Conservation (phyloP, 2,113 vertebrate species). For the Mixornis gularis region DNA sequence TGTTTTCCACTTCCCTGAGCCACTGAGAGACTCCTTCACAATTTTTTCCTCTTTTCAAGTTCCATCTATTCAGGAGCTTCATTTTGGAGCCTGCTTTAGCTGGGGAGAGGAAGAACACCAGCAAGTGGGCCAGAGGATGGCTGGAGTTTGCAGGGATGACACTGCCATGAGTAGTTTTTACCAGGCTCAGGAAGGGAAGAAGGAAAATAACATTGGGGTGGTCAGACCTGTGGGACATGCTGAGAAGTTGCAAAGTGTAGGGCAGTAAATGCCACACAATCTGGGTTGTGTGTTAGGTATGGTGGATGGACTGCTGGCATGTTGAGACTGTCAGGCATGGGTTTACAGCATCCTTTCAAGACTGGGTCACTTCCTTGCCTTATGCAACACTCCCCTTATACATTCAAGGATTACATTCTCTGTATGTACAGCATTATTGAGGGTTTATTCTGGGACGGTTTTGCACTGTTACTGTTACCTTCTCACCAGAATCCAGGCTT, state of each 20-base stretch:
- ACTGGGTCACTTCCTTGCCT: background rate
- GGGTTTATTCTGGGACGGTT: background rate
- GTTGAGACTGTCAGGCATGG: background rate
- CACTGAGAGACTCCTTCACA: too few relatives aligned
- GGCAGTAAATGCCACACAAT: accelerated
- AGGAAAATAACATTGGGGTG: background rate
- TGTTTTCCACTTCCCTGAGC: accelerated
- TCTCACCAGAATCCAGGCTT: background rate
- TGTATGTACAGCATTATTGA: background rate
- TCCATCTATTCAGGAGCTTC: background rate
- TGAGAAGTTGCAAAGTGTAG: background rate
- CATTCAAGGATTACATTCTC: background rate
- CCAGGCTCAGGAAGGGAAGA: background rate
- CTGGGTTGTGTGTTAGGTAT: background rate
- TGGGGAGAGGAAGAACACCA: background rate
- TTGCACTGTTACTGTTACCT: background rate
- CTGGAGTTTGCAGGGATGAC: background rate
- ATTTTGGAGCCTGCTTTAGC: background rate
- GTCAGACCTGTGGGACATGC: background rate
- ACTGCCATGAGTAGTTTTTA: accelerated
- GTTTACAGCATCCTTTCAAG: background rate
- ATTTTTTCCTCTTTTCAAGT: background rate
- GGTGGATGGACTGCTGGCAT: background rate
- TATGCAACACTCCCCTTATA: background rate
- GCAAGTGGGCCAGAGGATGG: too few relatives aligned